Conservation (phyloP, 2,113 vertebrate species). For the Entelurus aequoreus region DNA sequence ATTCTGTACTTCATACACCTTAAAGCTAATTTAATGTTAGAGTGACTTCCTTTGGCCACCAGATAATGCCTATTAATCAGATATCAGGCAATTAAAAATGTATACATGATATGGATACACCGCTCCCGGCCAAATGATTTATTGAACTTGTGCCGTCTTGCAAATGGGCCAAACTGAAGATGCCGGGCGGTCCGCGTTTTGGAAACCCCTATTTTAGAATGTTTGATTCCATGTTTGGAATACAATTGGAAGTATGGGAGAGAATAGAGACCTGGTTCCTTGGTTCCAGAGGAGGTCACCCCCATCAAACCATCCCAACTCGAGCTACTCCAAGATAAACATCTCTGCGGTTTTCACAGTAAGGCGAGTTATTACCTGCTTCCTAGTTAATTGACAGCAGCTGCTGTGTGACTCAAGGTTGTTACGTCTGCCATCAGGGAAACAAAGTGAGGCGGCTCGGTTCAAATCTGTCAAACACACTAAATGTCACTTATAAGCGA, state of each 20-base stretch:
- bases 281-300: conserved; percentile 32
- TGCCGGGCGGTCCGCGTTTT: too few relatives aligned
- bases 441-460: conserved; percentile 15
- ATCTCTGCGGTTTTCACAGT: conserved; percentile 42
- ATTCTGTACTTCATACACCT: too few relatives aligned
- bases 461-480: conserved; percentile 17
- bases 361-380: conserved; percentile 49
- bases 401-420: conserved; percentile 17
- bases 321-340: conserved; percentile 43
- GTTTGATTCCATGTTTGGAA: neutral
- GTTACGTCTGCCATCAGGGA: conserved; percentile 15
- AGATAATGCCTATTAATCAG: too few relatives aligned
- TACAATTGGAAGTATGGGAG: too few relatives aligned
- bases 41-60: too few relatives aligned
- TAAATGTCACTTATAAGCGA: conserved; percentile 19
- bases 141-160: too few relatives aligned
- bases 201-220: too few relatives aligned
- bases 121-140: too few relatives aligned
- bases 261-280: neutral
- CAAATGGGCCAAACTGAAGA: too few relatives aligned
- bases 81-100: neutral
- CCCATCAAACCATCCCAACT: conserved; percentile 32
- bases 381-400: conserved; percentile 50
- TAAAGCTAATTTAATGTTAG: too few relatives aligned
- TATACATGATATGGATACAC: neutral